Conservation (phyloP, 2,113 vertebrate species). For the Euleptes europaea region DNA sequence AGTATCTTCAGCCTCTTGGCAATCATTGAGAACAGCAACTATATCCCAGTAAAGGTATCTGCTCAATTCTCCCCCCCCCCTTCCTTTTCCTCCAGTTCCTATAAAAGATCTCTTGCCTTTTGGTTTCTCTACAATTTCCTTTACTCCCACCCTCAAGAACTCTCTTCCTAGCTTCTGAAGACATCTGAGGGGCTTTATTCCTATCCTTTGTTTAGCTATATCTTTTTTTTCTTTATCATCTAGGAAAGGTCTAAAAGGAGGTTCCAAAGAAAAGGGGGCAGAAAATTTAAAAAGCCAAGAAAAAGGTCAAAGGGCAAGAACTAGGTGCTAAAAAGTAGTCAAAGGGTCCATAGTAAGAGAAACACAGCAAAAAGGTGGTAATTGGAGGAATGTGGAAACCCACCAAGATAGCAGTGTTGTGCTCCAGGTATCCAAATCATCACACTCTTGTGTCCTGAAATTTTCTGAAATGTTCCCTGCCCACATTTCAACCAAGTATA, state of each 20-base stretch:
- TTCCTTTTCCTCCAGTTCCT: neutral
- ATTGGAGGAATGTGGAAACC: no score
- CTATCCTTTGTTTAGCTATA: neutral
- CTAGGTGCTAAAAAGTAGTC: neutral
- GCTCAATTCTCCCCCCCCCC: neutral
- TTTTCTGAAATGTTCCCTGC: neutral
- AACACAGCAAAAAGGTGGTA: neutral
- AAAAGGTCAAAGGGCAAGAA: neutral
- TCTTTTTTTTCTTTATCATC: neutral
- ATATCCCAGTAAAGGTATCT: neutral
- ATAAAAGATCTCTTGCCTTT: neutral
- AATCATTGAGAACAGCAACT: neutral
- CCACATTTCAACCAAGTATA: neutral
- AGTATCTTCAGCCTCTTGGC: neutral
- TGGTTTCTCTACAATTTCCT: neutral
- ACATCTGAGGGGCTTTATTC: neutral
- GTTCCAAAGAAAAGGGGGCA: neutral
- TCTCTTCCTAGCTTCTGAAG: neutral
- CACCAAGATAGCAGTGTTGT: neutral
- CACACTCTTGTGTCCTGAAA: neutral
- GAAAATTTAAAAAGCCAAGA: neutral
- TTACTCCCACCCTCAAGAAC: neutral
- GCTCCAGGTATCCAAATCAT: neutral
- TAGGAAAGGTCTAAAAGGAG: neutral
- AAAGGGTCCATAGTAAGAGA: neutral